phyloP scores from a whole-genome alignment of 2,113 vertebrate species.

The Pleuronectes platessa region DNA sequence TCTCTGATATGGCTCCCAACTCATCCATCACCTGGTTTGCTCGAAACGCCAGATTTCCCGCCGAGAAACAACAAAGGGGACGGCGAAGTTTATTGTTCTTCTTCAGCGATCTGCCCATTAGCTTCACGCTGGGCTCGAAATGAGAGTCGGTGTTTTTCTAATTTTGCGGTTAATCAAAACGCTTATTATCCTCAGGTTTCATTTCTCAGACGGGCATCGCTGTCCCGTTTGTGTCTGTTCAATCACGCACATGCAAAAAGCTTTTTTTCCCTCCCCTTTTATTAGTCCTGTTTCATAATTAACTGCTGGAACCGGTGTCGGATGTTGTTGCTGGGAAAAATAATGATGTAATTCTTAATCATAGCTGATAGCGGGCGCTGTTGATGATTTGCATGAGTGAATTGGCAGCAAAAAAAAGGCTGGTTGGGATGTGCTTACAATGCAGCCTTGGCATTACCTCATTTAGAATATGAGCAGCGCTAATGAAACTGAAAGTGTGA shows the following conservation, averaged over 20 bases:
- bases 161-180: conserved; percentile 48
- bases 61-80: conserved; percentile 11
- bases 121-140: conserved; percentile 28
- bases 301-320: conserved; percentile 16
- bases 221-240: not conserved
- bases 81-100: conserved; percentile 26
- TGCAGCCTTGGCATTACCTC: conserved; percentile 36
- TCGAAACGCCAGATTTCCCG: conserved; percentile 31
- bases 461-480: conserved; percentile 46
- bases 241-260: conserved; percentile 21
- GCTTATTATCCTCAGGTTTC: conserved; percentile 56
- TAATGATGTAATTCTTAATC: conserved; percentile 47
- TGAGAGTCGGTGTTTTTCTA: conserved; percentile 38
- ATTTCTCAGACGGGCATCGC: not conserved
- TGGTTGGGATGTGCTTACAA: conserved; percentile 23
- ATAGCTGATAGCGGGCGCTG: conserved; percentile 42
- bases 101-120: conserved; percentile 40
- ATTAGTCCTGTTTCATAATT: conserved; percentile 50
- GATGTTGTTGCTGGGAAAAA: conserved; percentile 21
- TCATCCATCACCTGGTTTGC: conserved; percentile 43
- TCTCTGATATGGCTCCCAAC: not conserved
- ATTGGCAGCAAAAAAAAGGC: conserved; percentile 31
- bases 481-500: conserved; percentile 51
- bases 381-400: conserved; percentile 56
- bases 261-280: not conserved